Conservation (phyloP, 2,113 vertebrate genomes). For the Murina feae region DNA sequence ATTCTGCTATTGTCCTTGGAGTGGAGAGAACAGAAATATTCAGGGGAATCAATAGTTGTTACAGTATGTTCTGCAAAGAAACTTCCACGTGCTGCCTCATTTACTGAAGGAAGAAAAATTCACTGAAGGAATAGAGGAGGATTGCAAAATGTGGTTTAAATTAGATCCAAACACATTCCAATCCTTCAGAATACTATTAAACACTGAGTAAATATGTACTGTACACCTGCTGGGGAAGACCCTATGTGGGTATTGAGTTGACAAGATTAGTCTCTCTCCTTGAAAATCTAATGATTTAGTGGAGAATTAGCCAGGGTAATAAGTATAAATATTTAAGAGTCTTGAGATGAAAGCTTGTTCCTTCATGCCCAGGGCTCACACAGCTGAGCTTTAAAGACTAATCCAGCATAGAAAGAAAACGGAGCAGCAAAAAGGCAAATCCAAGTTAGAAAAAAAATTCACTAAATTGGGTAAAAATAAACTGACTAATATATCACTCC, state of each 20-base stretch:
- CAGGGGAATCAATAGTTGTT: background rate
- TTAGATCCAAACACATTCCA: constrained; percentile 8
- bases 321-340: background rate
- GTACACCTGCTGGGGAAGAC: background rate
- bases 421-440: background rate
- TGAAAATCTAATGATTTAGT: background rate
- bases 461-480: background rate
- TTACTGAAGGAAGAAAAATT: constrained; percentile 28
- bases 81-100: background rate
- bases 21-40: background rate
- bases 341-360: background rate
- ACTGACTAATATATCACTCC: background rate
- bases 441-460: background rate
- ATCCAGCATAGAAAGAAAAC: background rate
- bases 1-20: background rate
- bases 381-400: background rate
- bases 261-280: background rate
- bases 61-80: background rate
- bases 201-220: constrained; percentile 31
- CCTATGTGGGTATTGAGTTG: background rate
- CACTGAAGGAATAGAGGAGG: background rate
- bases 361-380: background rate
- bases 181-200: background rate
- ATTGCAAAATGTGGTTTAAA: background rate
- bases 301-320: background rate